phyloP scores from a whole-genome alignment of 2,113 vertebrate species.

The Dicentrarchus labrax region DNA sequence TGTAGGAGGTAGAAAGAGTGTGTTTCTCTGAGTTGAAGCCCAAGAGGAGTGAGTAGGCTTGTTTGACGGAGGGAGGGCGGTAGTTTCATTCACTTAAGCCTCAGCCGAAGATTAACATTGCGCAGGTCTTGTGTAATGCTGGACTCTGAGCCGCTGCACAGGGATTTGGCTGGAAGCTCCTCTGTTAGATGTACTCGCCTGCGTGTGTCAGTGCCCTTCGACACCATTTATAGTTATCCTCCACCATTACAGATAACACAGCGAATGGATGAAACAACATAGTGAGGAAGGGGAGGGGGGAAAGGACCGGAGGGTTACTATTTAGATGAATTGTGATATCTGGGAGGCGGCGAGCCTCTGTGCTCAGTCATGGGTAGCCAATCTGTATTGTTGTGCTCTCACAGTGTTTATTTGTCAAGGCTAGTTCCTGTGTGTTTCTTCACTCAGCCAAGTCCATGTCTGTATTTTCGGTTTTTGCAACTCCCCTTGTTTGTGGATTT shows the following conservation, averaged over 20 bases:
- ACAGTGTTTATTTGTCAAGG: slow-evolving; percentile 15
- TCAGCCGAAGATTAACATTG: slow-evolving; percentile 71
- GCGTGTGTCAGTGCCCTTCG: slow-evolving; percentile 52
- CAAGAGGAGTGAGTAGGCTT: slow-evolving; percentile 58
- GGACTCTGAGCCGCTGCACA: slow-evolving; percentile 63
- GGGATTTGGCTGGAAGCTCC: slow-evolving; percentile 67
- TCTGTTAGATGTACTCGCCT: slow-evolving; percentile 43
- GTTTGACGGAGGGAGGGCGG: slow-evolving; percentile 42
- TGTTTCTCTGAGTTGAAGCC: slow-evolving; percentile 60
- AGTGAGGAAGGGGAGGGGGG: neutral
- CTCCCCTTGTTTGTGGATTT: slow-evolving; percentile 2
- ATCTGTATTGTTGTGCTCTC: slow-evolving; percentile 7
- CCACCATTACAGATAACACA: slow-evolving; percentile 36
- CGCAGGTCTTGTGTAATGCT: slow-evolving; percentile 71
- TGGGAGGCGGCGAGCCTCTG: slow-evolving; percentile 9
- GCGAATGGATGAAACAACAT: slow-evolving; percentile 52
- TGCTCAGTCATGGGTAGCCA: slow-evolving; percentile 41
- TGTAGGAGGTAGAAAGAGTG: slow-evolving; percentile 73
- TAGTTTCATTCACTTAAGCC: slow-evolving; percentile 70
- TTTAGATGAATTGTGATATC: slow-evolving; percentile 41
- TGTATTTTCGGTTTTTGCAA: neutral
- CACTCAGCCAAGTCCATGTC: slow-evolving; percentile 2
- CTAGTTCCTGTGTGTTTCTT: neutral
- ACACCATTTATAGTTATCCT: slow-evolving; percentile 60
- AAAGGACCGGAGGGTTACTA: neutral